Conservation (phyloP, 1,140 invertebrate species). For the Agraylea sexmaculata region DNA sequence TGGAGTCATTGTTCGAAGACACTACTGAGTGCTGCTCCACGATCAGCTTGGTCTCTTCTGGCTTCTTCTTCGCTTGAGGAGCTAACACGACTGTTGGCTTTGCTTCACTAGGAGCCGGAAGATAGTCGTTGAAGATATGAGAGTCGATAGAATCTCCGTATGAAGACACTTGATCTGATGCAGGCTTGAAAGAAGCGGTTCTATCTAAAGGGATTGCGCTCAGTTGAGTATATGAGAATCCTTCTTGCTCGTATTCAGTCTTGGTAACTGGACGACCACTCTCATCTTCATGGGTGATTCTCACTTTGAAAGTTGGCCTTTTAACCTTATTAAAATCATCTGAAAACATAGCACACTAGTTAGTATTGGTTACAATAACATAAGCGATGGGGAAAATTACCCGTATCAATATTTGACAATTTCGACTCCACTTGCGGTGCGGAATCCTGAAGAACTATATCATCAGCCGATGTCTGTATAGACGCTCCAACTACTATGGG, state of each 20-base stretch:
- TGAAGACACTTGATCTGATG: constrained; percentile 12
- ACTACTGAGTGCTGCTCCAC: too few species aligned
- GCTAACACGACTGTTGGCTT: constrained; percentile 1
- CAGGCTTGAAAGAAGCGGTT: constrained; percentile 7
- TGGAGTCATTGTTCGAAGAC: too few species aligned
- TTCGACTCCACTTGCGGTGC: not conserved
- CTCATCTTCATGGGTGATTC: not conserved
- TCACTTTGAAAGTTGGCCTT: not conserved
- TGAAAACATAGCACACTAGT: too few species aligned
- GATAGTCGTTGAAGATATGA: constrained; percentile 14
- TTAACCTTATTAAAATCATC: too few species aligned
- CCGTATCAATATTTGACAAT: not conserved
- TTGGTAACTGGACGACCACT: constrained; percentile 5
- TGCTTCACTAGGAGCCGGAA: constrained; percentile 11
- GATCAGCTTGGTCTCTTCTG: not conserved
- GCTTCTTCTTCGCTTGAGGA: constrained; percentile 3
- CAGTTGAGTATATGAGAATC: constrained; percentile 16
- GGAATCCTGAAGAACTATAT: not conserved
- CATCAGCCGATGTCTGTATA: not conserved
- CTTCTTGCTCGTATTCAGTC: constrained; percentile 11
- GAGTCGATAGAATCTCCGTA: constrained; percentile 13
- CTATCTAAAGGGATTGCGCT: constrained; percentile 13
- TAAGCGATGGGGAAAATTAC: not conserved
- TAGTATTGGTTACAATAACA: constrained; percentile 5
- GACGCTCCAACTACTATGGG: constrained; percentile 5